Evolutionary conservation across 2,797 vertebrate genomes (phyloP), one percentile per base, ranked within the genome.

Genomic region (Aulostomus chinensis): DNA sequence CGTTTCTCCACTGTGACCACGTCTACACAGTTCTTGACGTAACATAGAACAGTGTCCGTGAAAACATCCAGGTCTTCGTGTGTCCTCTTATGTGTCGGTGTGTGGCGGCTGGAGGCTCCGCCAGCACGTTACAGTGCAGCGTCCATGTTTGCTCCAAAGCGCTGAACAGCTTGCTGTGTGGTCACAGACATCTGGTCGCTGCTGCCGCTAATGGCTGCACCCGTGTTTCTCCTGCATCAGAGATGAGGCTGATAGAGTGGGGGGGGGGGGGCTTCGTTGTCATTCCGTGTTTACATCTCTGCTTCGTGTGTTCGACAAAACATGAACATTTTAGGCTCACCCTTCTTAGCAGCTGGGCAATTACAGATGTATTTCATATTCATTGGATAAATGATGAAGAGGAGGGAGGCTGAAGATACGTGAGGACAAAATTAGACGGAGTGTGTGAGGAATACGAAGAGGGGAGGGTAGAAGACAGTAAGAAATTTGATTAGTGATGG

Each of bases 141-240:
- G 35, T 25, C 12, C 40, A 21, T 12, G 25, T 32, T 15, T 13
- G 18, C 38, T 68, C 74, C 46, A 68, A 56, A 58, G 55, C 64
- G 70, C 80, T 46, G 59, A 82, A 75, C 79, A 78, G 75, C 77
- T 80, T 80, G 83, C 76, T 62, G 34, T 52, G 38, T 51, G 7
- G 33, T 78, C 67, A 60, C 49, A 53, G 76, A 78, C 83, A 85
- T 80, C 80, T 82, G 79, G 77, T 68, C 69, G 58, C 67, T 40
- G 51, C 70, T 18, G 52, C 68, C 58, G 76, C 56, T 69, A 71
- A 81, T 73, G 75, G 73, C 35, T 58, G 43, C 60, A 24, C 62
- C 66, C 68, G 64, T 61, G 70, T 77, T 81, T 73, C 73, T 69
- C 70, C 65, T 74, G 55, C 64, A 83, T 68, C 58, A 79, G 66